phyloP scores from a whole-genome alignment of 2,113 vertebrate species.

The Leucoraja erinaceus region DNA sequence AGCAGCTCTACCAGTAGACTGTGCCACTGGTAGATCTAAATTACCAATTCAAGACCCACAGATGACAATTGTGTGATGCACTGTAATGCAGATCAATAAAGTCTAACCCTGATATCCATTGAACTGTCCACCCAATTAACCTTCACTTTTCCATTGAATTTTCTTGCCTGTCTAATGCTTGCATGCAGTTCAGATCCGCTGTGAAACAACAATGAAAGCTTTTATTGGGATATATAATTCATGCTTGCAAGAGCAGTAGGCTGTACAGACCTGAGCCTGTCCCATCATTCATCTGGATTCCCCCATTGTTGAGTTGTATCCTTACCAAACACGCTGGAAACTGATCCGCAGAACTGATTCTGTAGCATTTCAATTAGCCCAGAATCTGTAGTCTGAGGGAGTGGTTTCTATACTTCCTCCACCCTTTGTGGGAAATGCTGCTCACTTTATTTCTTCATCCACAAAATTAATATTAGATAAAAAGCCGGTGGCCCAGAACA shows the following conservation, averaged over 20 bases:
- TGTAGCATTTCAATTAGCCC: background rate
- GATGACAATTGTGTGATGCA: background rate
- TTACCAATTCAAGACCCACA: background rate
- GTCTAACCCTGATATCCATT: background rate
- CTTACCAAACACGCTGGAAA: background rate
- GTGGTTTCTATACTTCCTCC: background rate
- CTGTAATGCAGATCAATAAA: background rate
- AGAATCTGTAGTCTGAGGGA: background rate
- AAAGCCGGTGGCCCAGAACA: background rate
- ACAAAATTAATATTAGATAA: background rate
- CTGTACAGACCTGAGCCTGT: background rate
- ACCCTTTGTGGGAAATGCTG: background rate
- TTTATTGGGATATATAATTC: background rate
- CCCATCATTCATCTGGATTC: background rate
- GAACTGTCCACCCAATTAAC: background rate
- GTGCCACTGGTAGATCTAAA: background rate
- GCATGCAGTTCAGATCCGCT: background rate
- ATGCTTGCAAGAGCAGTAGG: background rate
- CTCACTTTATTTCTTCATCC: background rate
- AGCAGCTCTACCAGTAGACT: no score
- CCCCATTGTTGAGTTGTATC: no score
- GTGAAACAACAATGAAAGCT: background rate
- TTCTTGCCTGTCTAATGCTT: background rate
- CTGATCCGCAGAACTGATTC: background rate
- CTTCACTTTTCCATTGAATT: background rate